Conservation (phyloP, 2,888 invertebrate species). For the Heliothis peltigera region DNA sequence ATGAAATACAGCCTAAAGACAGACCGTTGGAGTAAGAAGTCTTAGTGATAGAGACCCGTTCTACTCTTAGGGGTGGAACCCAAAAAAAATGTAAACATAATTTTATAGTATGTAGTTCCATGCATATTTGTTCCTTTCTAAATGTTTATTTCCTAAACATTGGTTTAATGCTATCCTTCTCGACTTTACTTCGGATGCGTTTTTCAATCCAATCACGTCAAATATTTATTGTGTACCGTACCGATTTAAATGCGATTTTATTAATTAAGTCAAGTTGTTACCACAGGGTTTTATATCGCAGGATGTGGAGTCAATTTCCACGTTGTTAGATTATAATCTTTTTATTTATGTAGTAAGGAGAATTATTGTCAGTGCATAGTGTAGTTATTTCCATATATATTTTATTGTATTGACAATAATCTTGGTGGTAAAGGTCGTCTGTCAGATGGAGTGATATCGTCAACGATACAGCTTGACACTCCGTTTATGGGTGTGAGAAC, state of each 20-base stretch:
- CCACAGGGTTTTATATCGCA: slow-evolving; percentile 22
- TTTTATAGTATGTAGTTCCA: no score
- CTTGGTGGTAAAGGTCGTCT: slow-evolving; percentile 34
- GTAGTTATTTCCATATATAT: slow-evolving; percentile 41
- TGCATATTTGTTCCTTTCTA: not conserved
- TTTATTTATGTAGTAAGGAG: slow-evolving; percentile 27
- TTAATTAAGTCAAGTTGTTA: slow-evolving; percentile 22
- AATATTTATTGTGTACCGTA: slow-evolving; percentile 19
- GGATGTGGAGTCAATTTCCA: slow-evolving; percentile 37
- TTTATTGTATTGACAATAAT: slow-evolving; percentile 51
- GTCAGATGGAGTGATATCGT: slow-evolving; percentile 27
- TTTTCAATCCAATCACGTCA: slow-evolving; percentile 16
- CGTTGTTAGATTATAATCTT: slow-evolving; percentile 34
- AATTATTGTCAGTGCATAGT: slow-evolving; percentile 39
- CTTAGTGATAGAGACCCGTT: no score
- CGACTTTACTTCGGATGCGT: not conserved
- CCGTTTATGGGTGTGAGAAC: slow-evolving; percentile 27
- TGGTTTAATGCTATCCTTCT: slow-evolving; percentile 14
- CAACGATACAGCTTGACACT: slow-evolving; percentile 12
- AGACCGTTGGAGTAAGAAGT: no score
- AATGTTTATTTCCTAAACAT: slow-evolving; percentile 5
- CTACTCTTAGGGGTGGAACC: no score
- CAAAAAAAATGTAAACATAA: no score
- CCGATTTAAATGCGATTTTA: slow-evolving; percentile 41
- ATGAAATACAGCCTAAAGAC: no score